Conservation (phyloP, 2,113 vertebrate species). For the Tragelaphus buxtoni region DNA sequence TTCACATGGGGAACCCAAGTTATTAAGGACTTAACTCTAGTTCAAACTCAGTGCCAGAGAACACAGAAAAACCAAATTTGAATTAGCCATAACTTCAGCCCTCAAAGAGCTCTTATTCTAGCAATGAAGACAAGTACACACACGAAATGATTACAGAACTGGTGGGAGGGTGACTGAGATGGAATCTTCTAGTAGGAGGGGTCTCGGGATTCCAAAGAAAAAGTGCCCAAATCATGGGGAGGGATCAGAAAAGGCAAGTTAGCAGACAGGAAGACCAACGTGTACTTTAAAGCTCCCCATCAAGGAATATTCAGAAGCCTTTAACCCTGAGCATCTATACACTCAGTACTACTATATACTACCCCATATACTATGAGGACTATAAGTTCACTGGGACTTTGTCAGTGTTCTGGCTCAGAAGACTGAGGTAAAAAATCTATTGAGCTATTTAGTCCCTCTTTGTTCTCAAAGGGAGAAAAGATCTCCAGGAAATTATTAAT, state of each 20-base stretch:
- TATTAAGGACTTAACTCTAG: neutral
- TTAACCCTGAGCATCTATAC: neutral
- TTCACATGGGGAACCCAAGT: neutral
- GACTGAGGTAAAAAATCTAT: neutral
- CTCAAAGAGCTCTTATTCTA: neutral
- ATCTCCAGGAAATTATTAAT: neutral
- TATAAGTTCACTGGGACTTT: neutral
- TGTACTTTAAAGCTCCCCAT: neutral
- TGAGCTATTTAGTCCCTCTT: neutral
- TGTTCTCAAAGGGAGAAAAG: neutral
- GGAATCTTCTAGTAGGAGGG: fast-evolving
- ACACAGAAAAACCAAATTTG: neutral
- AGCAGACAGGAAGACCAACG: neutral
- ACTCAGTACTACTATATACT: neutral
- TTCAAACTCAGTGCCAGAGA: neutral
- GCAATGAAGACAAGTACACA: neutral
- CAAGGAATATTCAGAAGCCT: neutral
- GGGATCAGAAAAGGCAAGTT: neutral
- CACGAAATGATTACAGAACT: neutral
- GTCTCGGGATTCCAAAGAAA: neutral
- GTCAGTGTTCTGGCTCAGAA: neutral
- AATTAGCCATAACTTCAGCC: neutral
- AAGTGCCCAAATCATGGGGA: neutral
- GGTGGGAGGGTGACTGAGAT: fast-evolving
- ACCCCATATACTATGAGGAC: neutral